phyloP scores from a whole-genome alignment of 2,888 invertebrate species.

The Marronus borbonicus region DNA sequence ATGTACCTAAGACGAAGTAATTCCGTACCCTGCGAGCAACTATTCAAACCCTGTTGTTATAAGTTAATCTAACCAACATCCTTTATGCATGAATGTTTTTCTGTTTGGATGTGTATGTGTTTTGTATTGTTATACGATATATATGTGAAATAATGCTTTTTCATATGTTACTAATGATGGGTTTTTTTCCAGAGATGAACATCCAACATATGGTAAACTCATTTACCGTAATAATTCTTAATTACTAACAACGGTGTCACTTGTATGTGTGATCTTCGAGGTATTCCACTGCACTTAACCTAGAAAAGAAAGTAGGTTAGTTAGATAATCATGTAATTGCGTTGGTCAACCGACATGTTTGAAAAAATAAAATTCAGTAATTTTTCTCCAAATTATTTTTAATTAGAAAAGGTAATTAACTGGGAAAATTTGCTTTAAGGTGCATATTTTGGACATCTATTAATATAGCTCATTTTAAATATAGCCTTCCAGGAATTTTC shows the following conservation, averaged over 20 bases:
- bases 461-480: too few relatives aligned
- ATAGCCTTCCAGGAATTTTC: too few relatives aligned
- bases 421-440: too few relatives aligned
- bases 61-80: constrained; percentile 53
- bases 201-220: neutral
- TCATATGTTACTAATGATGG: neutral
- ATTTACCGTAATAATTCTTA: constrained; percentile 30
- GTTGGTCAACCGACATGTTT: neutral
- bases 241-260: constrained; percentile 21
- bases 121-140: neutral
- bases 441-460: too few relatives aligned
- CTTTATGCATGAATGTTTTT: constrained; percentile 27
- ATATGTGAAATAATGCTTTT: neutral
- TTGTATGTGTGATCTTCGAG: constrained; percentile 23
- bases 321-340: neutral
- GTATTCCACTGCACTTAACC: constrained; percentile 14
- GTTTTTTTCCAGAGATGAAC: neutral
- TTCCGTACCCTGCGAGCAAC: constrained; percentile 33
- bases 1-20: constrained; percentile 21
- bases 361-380: too few relatives aligned
- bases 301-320: neutral
- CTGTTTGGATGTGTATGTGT: constrained; percentile 23
- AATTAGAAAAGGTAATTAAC: too few relatives aligned
- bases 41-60: constrained; percentile 52
- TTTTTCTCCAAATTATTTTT: too few relatives aligned